A percentile compares a stretch with the other conserved stretches of the same genome.
phyloP scores from a whole-genome alignment of 2,797 vertebrate species.

The Bufotes viridis region DNA sequence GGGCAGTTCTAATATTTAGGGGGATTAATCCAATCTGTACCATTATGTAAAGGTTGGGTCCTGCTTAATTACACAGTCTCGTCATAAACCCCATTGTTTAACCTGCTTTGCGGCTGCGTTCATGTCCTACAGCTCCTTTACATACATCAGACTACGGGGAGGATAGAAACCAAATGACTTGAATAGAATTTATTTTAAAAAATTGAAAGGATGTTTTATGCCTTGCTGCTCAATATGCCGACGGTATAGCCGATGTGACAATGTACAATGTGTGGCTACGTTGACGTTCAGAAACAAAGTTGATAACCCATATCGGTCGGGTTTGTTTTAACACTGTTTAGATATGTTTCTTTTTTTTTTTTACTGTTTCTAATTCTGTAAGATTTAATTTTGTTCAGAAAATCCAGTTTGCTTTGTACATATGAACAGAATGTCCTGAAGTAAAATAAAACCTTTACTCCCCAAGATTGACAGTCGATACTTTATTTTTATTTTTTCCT shows the following conservation, averaged over 20 bases:
- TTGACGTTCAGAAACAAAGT: not conserved
- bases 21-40: not conserved
- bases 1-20: not conserved
- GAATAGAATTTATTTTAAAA: not conserved
- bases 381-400: not conserved
- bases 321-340: not conserved
- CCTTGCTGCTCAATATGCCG: not conserved
- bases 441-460: slow-evolving; percentile 22
- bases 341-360: not conserved
- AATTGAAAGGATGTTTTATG: not conserved
- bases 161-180: not conserved
- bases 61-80: not conserved
- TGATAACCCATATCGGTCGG: not conserved
- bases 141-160: not conserved
- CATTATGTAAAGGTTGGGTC: not conserved
- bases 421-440: slow-evolving; percentile 4
- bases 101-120: not conserved
- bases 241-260: not conserved
- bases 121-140: not conserved
- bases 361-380: not conserved
- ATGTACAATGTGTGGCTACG: not conserved
- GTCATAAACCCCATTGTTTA: slow-evolving; percentile 8
- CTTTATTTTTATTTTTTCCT: not conserved
- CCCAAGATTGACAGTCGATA: slow-evolving; percentile 3
- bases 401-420: slow-evolving; percentile 8